Base-by-base conservation (phyloP, 1,140 invertebrate genomes). In the Spodoptera litura region DNA sequence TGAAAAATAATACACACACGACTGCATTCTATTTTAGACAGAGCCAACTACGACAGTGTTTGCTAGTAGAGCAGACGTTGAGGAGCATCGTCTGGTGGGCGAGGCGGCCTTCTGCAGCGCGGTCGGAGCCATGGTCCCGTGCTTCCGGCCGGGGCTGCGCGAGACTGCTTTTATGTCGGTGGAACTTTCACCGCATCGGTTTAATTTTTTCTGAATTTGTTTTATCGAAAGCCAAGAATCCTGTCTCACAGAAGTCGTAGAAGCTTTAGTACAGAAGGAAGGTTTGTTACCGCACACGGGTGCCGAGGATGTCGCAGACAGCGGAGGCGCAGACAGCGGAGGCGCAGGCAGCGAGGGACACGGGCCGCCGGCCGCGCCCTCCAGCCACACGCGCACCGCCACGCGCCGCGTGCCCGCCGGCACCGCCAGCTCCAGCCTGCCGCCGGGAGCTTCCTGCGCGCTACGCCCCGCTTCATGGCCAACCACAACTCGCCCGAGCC, bases 1-100 rank as follows among this genome's bases (percentile, higher is more conserved):
- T 49, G 5, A 20, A 64, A 49, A 64, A 66, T 12, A 49, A 66
- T 9, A 44, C 62, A 66, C 62, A 66, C 62, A 49, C 38, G 62
- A 66, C 38, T 15, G 20, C 12, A 38, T 38, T 38, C 20, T 6
- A 2, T 12, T 49, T 10, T 25, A 20, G 3, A 49, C 44, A 5
- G 59, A 15, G 13, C 11, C 12, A 6, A 38, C 27, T 3, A n/a
- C 13, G 12, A 62, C 20, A 66, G 38, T 66, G 62, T 49, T 49
- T 6, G 62, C 15, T 1, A 66, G 6, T 11, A 66, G 20, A 3
- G 62, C 15, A 3, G 62, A 8, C 5, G n/a, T 49, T 10, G 62
- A 49, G 6, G 62, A 51, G 15, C 38, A 66, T 8, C 15, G 62
- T 4, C 20, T 62, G 31, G 59, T 13, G 27, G 12, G 61, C 6